These are phyloP conservation scores for Gopherus evgoodei DNA, from an alignment of 2,113 vertebrate genomes.

Conservation along the genomic window DNA sequence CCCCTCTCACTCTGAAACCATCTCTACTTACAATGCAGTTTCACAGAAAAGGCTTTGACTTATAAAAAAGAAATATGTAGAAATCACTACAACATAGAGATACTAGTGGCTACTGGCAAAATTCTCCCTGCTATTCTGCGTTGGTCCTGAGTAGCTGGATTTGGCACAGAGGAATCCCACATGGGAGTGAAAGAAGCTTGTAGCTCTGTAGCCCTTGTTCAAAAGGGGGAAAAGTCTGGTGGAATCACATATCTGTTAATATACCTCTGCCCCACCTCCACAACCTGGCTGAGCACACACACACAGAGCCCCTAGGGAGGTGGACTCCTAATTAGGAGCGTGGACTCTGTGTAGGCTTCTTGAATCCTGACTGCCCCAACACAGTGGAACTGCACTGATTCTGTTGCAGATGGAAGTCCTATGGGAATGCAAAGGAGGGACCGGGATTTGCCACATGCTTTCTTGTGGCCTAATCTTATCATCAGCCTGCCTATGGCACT, in stretches of 20 bases:
- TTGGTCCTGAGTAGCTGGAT: background rate
- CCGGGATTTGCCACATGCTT: background rate
- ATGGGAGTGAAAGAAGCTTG: background rate
- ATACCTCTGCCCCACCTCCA: background rate
- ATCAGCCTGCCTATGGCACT: background rate
- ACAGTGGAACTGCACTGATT: too few species aligned
- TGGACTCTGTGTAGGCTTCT: background rate
- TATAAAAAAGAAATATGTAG: background rate
- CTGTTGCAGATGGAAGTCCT: background rate
- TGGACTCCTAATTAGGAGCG: background rate
- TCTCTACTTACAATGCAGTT: background rate
- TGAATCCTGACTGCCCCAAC: fast-evolving
- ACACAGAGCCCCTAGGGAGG: background rate
- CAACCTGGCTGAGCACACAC: background rate
- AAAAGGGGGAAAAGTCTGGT: background rate
- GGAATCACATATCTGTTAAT: background rate
- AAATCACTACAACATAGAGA: background rate
- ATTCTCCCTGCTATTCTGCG: background rate
- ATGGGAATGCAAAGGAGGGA: fast-evolving
- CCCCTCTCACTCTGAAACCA: background rate
- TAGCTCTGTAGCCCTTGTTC: background rate
- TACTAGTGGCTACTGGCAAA: background rate
- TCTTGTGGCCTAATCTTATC: background rate
- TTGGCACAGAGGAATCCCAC: background rate
- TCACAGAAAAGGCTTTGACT: background rate